Conservation (phyloP, 2,888 invertebrate genomes). For the Dicyrtomina minuta region DNA sequence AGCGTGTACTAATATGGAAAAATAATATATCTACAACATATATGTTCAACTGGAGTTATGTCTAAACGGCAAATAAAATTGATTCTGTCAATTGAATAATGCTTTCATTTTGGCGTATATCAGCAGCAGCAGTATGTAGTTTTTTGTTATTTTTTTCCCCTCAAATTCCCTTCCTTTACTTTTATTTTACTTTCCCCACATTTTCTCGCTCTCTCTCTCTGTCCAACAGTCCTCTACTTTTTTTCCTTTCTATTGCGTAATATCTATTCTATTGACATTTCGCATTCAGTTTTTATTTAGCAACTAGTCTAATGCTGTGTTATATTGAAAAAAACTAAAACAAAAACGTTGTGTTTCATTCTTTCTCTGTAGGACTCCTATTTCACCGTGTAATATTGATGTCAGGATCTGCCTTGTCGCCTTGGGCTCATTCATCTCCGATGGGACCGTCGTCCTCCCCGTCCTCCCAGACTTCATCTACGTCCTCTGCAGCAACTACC, state of each 20-base stretch:
- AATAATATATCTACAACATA: background rate
- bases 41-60: conserved; percentile 19
- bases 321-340: background rate
- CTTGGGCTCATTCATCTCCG: conserved; percentile 62
- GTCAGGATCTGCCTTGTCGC: conserved; percentile 76
- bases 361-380: conserved; percentile 56
- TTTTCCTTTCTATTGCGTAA: background rate
- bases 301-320: background rate
- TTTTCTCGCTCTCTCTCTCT: background rate
- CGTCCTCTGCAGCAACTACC: conserved; percentile 13
- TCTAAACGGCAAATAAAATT: conserved; percentile 24
- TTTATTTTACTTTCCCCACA: background rate
- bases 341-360: background rate
- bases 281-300: background rate
- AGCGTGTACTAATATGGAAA: background rate
- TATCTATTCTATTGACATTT: background rate
- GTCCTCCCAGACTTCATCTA: conserved; percentile 5
- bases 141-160: no score
- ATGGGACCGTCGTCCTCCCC: conserved; percentile 56
- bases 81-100: conserved; percentile 23
- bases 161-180: background rate
- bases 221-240: background rate
- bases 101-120: conserved; percentile 19
- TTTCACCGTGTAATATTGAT: conserved; percentile 72
- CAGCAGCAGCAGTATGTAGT: no score